Evolutionary conservation across 2,113 vertebrate species (phyloP).

Genomic region (Elaphurus davidianus): DNA sequence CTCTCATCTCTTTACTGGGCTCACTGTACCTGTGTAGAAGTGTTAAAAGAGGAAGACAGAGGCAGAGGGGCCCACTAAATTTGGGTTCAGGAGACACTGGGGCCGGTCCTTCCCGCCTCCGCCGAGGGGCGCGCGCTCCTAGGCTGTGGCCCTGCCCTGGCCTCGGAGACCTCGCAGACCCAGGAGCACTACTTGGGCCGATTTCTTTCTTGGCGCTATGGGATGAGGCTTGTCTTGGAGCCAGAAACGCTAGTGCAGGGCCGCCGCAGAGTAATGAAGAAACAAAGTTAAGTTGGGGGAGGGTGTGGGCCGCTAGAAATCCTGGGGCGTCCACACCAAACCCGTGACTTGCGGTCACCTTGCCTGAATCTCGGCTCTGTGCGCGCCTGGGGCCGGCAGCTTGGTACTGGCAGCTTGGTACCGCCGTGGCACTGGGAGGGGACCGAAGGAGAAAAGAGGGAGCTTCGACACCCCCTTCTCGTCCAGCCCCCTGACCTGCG

Average conservation of each 20-base stretch:
- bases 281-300: neutral
- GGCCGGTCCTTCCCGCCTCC: neutral
- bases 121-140: neutral
- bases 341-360: neutral
- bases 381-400: neutral
- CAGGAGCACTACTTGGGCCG: neutral
- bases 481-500: neutral
- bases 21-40: neutral
- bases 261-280: neutral
- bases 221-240: neutral
- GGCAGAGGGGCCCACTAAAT: neutral
- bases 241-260: neutral
- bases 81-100: neutral
- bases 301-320: slow-evolving; percentile 8
- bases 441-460: neutral
- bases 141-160: neutral
- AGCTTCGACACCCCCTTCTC: neutral
- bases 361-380: neutral
- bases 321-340: neutral
- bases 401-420: neutral
- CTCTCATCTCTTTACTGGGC: neutral
- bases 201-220: neutral
- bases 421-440: neutral
- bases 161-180: neutral
- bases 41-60: neutral